Conservation (phyloP, 1,140 invertebrate species). For the Andricus grossulariae region DNA sequence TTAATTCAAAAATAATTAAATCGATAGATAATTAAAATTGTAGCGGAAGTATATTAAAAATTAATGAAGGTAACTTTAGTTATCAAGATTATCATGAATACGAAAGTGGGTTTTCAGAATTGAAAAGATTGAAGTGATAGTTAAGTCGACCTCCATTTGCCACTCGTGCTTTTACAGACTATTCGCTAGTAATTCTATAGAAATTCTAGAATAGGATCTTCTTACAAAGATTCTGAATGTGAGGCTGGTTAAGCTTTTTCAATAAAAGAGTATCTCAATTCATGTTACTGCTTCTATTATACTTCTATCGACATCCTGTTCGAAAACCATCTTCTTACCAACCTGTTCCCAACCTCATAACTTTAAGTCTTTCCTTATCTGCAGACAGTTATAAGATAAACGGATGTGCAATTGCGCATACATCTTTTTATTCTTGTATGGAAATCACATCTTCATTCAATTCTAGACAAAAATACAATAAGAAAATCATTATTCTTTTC, state of each 20-base stretch:
- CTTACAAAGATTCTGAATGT: conserved; percentile 15
- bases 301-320: conserved; percentile 13
- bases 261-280: conserved; percentile 20
- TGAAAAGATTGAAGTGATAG: background rate
- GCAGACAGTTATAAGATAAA: background rate
- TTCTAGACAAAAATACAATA: no score
- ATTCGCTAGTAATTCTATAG: conserved; percentile 7
- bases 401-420: no score
- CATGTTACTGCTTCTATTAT: conserved; percentile 25
- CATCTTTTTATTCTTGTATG: no score
- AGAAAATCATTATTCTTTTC: no score
- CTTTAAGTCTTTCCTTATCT: background rate
- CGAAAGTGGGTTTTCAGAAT: background rate
- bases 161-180: background rate
- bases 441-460: no score
- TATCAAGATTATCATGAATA: no score
- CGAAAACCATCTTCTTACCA: conserved; percentile 1
- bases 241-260: conserved; percentile 20
- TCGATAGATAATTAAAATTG: no score
- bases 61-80: no score
- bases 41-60: no score
- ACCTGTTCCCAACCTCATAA: background rate
- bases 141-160: background rate
- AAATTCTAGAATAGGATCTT: conserved; percentile 10
- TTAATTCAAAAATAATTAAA: no score